Evolutionary conservation across 2,888 invertebrate genomes (phyloP), one percentile per base, ranked within the genome.

Genomic region (Tetropium fuscum): DNA sequence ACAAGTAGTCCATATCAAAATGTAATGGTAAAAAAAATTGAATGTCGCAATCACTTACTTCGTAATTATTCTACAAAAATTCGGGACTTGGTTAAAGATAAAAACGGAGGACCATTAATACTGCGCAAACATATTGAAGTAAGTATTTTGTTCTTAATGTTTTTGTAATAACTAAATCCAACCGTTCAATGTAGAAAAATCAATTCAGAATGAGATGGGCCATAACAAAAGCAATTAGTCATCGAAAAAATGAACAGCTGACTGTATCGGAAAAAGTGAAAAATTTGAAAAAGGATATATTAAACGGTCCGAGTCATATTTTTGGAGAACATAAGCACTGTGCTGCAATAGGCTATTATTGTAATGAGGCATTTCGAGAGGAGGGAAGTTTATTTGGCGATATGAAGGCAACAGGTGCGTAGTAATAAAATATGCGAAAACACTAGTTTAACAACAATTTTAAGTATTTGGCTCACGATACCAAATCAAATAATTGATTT

Each of bases 281-380:
- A 1, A 30, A 5, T 11, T 30, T 30, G 11, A n/a, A 34, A 25
- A 38, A 32, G 38, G 30, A 36, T 38, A 44, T 44, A 30, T 15
- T 18, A 8, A 45, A 55, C 36, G 20, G 25, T 16, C 20, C 43
- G 7, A 34, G 22, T 36, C 54, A 55, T 44, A 43, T 54, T 27
- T 44, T 54, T 10, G 44, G 54, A 16, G 43, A 44, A 22, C 54
- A 54, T 20, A 47, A 43, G 16, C 15, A 43, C 20, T 54, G 43
- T 32, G 10, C n/a, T 13, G 30, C n/a, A 30, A 3, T 30, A 30
- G 11, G 11, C n/a, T 54, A 54, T 32, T 54, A 44, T 22, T 54
- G 43, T 34, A 3, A n/a, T 10, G 10, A 30, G 10, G 10, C 30
- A 30, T 30, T 5, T 11, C 5, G 30, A 30, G 11, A 30, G 11